Percentiles rank a stretch among this genome's conserved stretches.
Evolutionary conservation across 2,797 vertebrate species (phyloP).

Genomic region (Luscinia megarhynchos): DNA sequence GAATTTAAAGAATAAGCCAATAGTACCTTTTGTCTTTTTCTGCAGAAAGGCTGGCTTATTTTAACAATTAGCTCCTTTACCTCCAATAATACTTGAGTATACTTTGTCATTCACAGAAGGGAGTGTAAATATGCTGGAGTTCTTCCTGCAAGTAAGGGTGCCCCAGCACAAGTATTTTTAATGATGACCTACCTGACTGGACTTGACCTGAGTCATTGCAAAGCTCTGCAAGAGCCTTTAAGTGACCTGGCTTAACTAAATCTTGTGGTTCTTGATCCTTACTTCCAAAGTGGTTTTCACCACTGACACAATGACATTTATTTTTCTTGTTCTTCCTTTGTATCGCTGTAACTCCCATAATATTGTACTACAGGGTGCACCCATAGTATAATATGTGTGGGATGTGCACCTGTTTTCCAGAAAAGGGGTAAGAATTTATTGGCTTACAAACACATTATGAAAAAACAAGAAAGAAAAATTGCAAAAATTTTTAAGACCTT

Average conservation of each 20-base stretch:
- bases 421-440: not conserved
- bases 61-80: not conserved
- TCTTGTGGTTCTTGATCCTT: not conserved
- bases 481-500: not conserved
- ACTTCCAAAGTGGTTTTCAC: not conserved
- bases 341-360: not conserved
- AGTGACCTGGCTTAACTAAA: not conserved
- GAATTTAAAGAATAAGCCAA: not conserved
- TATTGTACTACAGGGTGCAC: not conserved
- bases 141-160: not conserved
- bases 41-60: not conserved
- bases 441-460: not conserved
- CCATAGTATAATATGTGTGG: not conserved
- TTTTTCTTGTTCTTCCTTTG: not conserved
- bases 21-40: not conserved
- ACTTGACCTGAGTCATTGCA: not conserved
- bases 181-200: not conserved
- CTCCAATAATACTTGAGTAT: not conserved
- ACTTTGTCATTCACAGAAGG: not conserved
- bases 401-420: not conserved
- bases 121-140: not conserved
- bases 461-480: not conserved
- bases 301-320: not conserved
- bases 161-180: not conserved
- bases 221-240: not conserved